Conservation (phyloP, 2,113 vertebrate genomes). For the Neoarius graeffei region DNA sequence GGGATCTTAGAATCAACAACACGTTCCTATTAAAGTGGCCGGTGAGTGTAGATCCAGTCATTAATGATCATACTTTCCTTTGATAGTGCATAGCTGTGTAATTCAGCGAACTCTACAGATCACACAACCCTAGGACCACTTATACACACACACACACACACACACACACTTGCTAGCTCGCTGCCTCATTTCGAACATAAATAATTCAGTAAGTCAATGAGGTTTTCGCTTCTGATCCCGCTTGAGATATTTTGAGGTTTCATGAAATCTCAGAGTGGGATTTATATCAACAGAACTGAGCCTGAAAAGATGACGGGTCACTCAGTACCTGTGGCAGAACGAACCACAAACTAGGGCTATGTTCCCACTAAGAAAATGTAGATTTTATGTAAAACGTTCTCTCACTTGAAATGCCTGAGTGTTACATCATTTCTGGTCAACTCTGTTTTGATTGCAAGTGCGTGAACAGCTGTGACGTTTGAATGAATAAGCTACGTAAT, state of each 20-base stretch:
- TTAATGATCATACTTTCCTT: background rate
- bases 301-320: background rate
- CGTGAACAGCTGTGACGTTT: too few relatives aligned
- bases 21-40: too few relatives aligned
- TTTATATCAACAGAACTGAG: background rate
- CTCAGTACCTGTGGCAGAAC: background rate
- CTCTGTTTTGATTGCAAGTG: too few relatives aligned
- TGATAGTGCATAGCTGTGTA: background rate
- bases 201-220: conserved; percentile 13
- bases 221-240: background rate
- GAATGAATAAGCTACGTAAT: too few relatives aligned
- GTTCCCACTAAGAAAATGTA: too few relatives aligned
- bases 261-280: background rate
- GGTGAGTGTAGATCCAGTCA: too few relatives aligned
- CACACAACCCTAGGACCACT: background rate
- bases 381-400: too few relatives aligned
- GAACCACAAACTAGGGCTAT: background rate
- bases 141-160: background rate
- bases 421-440: too few relatives aligned
- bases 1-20: too few relatives aligned
- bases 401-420: too few relatives aligned
- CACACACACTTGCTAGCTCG: background rate
- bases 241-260: background rate
- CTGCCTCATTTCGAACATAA: conserved; percentile 1
- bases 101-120: background rate